A percentile compares a stretch with the other conserved stretches of the same genome.
Evolutionary conservation across 2,888 invertebrate genomes (phyloP).

Genomic region (Tupiocoris notatus): DNA sequence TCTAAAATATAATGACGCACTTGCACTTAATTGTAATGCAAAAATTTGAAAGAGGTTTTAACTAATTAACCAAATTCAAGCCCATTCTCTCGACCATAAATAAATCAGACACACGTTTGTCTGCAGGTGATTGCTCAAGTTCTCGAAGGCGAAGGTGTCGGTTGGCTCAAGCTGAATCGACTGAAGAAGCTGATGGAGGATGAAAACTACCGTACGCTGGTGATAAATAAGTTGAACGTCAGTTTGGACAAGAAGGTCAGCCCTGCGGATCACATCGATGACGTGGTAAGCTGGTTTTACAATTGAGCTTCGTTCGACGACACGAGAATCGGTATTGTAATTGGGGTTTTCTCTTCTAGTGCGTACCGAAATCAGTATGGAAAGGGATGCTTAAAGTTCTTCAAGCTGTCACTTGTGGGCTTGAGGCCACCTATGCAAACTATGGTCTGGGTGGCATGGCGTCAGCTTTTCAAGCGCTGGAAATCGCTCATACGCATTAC

Average conservation of each 20-base stretch:
- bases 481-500: slow-evolving; percentile 98
- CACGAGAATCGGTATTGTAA: background rate
- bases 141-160: slow-evolving; percentile 88
- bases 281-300: slow-evolving; percentile 71
- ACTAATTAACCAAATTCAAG: too few relatives aligned
- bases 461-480: slow-evolving; percentile 92
- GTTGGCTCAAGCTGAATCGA: slow-evolving; percentile 91
- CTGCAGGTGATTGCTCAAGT: slow-evolving; percentile 74
- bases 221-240: slow-evolving; percentile 90
- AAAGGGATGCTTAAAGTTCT: slow-evolving; percentile 94
- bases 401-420: slow-evolving; percentile 82
- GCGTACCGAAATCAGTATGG: slow-evolving; percentile 85
- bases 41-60: too few relatives aligned
- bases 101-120: too few relatives aligned
- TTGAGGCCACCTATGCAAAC: slow-evolving; percentile 88
- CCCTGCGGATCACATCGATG: slow-evolving; percentile 95
- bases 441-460: slow-evolving; percentile 97
- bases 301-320: too few relatives aligned
- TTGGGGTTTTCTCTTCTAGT: slow-evolving; percentile 63
- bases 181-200: slow-evolving; percentile 97
- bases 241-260: slow-evolving; percentile 90
- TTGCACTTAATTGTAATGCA: too few relatives aligned
- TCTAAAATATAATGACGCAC: too few relatives aligned
- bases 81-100: too few relatives aligned
- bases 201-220: slow-evolving; percentile 94